These are phyloP conservation scores for Pterocles orientalis DNA, from an alignment of 2,113 vertebrate species.

Conservation along the genomic window DNA sequence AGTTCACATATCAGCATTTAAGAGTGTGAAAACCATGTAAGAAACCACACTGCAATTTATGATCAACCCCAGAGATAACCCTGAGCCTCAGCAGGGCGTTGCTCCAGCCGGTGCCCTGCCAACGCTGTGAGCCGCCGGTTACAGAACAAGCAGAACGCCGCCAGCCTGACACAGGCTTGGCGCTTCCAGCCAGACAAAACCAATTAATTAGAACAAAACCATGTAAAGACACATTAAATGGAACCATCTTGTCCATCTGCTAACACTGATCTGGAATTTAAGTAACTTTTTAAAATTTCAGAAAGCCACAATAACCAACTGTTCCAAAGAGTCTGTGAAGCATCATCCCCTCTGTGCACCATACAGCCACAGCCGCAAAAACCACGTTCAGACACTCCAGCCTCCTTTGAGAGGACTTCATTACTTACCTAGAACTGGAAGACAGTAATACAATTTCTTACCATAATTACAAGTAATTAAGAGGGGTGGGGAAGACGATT, in stretches of 20 bases:
- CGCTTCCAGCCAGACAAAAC: background rate
- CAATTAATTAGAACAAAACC: background rate
- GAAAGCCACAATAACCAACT: background rate
- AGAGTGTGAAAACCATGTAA: background rate
- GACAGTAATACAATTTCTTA: background rate
- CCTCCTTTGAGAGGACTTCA: background rate
- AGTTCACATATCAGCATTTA: accelerated
- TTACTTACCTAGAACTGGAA: background rate
- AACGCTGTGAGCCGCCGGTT: accelerated
- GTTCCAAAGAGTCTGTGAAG: no score
- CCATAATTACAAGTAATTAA: background rate
- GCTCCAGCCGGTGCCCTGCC: accelerated
- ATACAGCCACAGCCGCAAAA: background rate
- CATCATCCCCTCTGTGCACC: background rate
- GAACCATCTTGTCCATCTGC: background rate
- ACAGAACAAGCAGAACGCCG: no score
- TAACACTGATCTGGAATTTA: background rate
- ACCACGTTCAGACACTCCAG: background rate
- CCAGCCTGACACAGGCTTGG: background rate
- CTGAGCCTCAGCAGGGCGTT: accelerated
- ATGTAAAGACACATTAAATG: background rate
- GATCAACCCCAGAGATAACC: accelerated
- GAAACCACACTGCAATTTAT: accelerated
- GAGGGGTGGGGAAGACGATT: background rate
- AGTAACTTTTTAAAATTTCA: no score